Evolutionary conservation across 2,113 vertebrate genomes (phyloP).

Genomic region (Psilopsiagon aymara): DNA sequence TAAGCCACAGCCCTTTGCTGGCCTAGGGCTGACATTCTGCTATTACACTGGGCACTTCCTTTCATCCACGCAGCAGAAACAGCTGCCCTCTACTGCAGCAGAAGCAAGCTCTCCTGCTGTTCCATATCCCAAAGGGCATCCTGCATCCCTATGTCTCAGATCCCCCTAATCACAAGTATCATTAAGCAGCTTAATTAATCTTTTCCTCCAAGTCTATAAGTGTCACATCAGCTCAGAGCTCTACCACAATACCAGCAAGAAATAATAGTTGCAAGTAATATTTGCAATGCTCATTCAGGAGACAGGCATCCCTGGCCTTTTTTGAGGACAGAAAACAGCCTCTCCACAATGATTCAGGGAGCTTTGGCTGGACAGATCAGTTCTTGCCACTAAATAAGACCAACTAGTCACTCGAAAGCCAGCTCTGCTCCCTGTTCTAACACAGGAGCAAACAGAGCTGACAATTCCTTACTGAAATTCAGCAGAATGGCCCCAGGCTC

Average conservation of each 20-base stretch:
- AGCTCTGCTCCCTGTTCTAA: neutral
- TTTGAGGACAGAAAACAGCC: neutral
- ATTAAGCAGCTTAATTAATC: slow-evolving; percentile 7
- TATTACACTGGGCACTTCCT: neutral
- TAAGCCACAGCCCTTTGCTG: slow-evolving; percentile 59
- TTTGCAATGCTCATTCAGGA: neutral
- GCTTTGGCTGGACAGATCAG: neutral
- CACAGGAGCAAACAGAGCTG: neutral
- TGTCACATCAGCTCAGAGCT: neutral
- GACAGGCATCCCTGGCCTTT: neutral
- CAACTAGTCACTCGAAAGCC: neutral
- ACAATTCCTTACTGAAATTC: neutral
- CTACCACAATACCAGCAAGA: neutral
- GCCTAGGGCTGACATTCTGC: neutral
- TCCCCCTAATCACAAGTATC: neutral
- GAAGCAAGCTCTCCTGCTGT: neutral
- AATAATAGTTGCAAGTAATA: neutral
- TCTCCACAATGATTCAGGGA: neutral
- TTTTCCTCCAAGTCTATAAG: neutral
- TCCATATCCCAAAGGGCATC: neutral
- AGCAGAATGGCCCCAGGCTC: neutral
- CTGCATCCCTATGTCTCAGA: neutral
- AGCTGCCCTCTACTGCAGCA: neutral
- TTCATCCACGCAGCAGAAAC: neutral
- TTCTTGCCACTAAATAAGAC: neutral